Conservation (phyloP, 1,140 invertebrate genomes). For the Ditylenchus dipsaci region DNA sequence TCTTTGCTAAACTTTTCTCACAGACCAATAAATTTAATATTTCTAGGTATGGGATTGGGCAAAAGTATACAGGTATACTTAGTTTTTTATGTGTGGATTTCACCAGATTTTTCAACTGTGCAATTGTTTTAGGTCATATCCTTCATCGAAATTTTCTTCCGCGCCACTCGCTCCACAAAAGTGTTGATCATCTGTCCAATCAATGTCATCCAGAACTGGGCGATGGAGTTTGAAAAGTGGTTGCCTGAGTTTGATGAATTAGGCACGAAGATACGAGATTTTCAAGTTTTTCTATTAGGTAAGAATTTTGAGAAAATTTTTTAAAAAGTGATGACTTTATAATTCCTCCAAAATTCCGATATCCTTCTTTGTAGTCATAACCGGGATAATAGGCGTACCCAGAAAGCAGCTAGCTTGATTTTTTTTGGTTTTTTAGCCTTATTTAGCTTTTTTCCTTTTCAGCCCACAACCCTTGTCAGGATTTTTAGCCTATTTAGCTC, state of each 20-base stretch:
- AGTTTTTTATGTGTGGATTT: constrained; percentile 37
- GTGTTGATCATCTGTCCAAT: constrained; percentile 96
- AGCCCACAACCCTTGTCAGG: too few species aligned
- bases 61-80: constrained; percentile 81
- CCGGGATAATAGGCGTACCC: too few species aligned
- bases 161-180: constrained; percentile 78
- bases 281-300: constrained; percentile 75
- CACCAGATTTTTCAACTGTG: constrained; percentile 15
- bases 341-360: too few species aligned
- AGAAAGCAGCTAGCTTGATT: too few species aligned
- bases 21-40: too few species aligned
- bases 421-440: too few species aligned
- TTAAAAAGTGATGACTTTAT: too few species aligned
- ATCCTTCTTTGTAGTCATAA: too few species aligned
- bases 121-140: constrained; percentile 72
- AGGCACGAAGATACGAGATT: constrained; percentile 69
- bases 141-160: constrained; percentile 88
- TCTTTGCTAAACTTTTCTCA: too few species aligned
- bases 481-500: too few species aligned
- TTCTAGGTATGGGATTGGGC: constrained; percentile 82
- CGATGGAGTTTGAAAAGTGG: constrained; percentile 86
- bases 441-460: too few species aligned
- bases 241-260: constrained; percentile 36
- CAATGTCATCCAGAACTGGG: constrained; percentile 97
- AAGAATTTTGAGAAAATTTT: neutral